Evolutionary conservation across 1,140 invertebrate genomes (phyloP), one percentile per base, ranked within the genome.

Genomic region (Drosophila sechellia): DNA sequence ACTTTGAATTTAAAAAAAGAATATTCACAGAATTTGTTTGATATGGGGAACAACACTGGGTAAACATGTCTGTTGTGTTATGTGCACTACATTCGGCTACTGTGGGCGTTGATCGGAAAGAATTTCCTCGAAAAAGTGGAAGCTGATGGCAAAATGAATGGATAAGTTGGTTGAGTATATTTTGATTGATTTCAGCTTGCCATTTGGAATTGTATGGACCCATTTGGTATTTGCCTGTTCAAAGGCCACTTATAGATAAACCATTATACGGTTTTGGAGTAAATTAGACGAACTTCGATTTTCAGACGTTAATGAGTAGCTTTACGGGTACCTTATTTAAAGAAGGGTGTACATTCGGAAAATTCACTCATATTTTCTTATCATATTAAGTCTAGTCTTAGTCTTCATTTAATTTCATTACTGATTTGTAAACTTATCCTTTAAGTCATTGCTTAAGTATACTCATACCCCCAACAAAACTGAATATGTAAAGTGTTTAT

Each of bases 1-100:
- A 71, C 81, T 86, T 81, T 86, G 78, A 86, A 81, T 86, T 86
- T 57, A 52, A 70, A 80, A 80, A 60, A 53, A 42, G 61, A 74
- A 69, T 81, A 79, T 66, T 59, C 61, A 54, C 57, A 77, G 72
- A 58, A 79, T 50, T 59, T 71, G 73, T 53, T 49, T 59, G 48
- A n/a, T 42, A 22, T 11, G 10, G 46, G 35, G 17, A 12, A 15
- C 48, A 10, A 15, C 48, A 15, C 17, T 63, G 59, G 15, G 75
- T 75, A 85, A 81, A 80, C 64, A 80, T 77, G 48, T 70, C 46
- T 46, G 49, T 37, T 57, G 54, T 79, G 52, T 55, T 64, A 81
- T 69, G 61, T 75, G 81, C 72, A 75, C 70, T 75, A 78, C 69
- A 64, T 77, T 64, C 71, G 78, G 61, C 77, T 81, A 69, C 55